Percentiles rank a stretch among this genome's conserved stretches.
Evolutionary conservation across 2,113 vertebrate species (phyloP).

Genomic region (Thamnophis sirtalis): DNA sequence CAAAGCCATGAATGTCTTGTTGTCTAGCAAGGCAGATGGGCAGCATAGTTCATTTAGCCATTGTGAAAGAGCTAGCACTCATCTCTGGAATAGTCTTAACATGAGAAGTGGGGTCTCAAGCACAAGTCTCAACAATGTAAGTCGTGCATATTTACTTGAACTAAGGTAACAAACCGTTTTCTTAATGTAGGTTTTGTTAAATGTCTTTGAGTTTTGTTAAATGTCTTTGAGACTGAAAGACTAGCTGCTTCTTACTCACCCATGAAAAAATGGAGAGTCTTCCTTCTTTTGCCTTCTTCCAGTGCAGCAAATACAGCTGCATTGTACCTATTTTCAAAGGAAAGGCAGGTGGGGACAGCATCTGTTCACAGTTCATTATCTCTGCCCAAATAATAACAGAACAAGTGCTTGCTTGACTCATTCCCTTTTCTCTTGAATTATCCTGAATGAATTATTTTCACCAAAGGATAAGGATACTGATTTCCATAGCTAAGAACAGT

Average conservation of each 20-base stretch:
- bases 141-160: not conserved
- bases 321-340: not conserved
- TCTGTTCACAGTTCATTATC: not conserved
- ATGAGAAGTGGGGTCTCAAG: constrained; percentile 67
- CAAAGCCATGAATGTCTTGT: constrained; percentile 86
- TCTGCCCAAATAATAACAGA: not conserved
- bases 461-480: not conserved
- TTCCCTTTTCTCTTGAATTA: not conserved
- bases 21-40: constrained; percentile 83
- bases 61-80: constrained; percentile 87
- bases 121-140: constrained; percentile 83
- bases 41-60: constrained; percentile 75
- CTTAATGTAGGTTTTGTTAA: not conserved
- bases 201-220: not conserved
- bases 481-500: not conserved
- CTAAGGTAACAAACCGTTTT: not conserved
- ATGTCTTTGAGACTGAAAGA: not conserved
- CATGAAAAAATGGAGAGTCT: too few relatives aligned
- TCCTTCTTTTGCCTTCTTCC: accelerated
- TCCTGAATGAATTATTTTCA: not conserved
- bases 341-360: not conserved
- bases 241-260: not conserved
- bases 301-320: not conserved
- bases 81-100: constrained; percentile 85
- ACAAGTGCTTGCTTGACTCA: not conserved